phyloP scores from a whole-genome alignment of 2,113 vertebrate species.

The Myotis lucifugus region DNA sequence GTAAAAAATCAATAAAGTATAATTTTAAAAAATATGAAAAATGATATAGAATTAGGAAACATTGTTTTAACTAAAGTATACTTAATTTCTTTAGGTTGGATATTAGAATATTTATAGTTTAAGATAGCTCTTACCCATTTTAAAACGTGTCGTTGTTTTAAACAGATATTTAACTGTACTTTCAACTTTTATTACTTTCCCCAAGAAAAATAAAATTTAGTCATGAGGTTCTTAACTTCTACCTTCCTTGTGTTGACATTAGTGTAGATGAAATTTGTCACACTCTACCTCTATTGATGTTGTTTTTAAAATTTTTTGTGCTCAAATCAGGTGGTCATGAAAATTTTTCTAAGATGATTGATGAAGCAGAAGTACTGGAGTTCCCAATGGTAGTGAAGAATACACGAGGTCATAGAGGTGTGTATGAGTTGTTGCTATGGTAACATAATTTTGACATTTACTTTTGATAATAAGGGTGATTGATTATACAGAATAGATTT shows the following conservation, averaged over 20 bases:
- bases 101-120: background rate
- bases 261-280: background rate
- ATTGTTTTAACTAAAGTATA: background rate
- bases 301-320: conserved; percentile 72
- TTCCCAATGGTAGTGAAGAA: conserved; percentile 92
- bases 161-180: conserved; percentile 13
- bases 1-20: too few species aligned
- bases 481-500: background rate
- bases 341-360: conserved; percentile 92
- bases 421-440: conserved; percentile 69
- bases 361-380: conserved; percentile 90
- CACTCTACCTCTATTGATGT: background rate
- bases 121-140: background rate
- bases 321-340: conserved; percentile 88
- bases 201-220: conserved; percentile 3
- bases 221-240: background rate
- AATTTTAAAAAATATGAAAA: background rate
- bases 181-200: background rate
- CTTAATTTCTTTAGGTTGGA: conserved; percentile 14
- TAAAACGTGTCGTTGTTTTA: background rate
- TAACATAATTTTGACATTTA: conserved; percentile 19
- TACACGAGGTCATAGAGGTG: conserved; percentile 89
- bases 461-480: background rate
- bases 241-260: background rate
- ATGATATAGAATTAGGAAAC: background rate